Evolutionary conservation across 92 coral and sea anemone genomes (phyloP), one percentile per base, ranked within the genome.

Genomic region (Palythoa grandis): DNA sequence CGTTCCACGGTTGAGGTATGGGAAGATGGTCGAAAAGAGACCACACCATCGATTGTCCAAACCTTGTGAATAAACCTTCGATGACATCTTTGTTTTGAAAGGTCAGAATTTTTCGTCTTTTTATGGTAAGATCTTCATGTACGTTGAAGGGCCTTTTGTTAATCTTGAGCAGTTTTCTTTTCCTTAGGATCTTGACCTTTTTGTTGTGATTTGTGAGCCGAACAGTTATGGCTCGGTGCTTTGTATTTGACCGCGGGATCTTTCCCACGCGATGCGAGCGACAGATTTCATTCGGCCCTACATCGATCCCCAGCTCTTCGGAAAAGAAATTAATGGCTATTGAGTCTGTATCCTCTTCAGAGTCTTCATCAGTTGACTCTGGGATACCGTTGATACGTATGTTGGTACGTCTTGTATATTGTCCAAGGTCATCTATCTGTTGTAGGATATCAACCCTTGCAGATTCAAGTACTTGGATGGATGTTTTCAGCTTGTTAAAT

Each of bases 381-480:
- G 82, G 79, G 39, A 87, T 74, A 20, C 90, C 87, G 22, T 82
- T 70, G 39, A 87, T 87, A 76, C 90, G 78, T 52, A 82, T 19
- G 47, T 87, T 87, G 6, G 90, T 87, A 52, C 87, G 14, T 53
- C 83, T 52, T 11, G 83, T 85, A 66, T 74, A 73, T 40, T 85
- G 83, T 67, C 74, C 83, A 52, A 85, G 82, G 52, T 74, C 88
- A 37, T 85, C 82, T 14, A 57, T 63, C 37, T 54, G 70, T 11
- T 83, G 65, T 8, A 29, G 50, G 23, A 35, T 47, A 13, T 83
- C 61, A 65, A 48, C 37, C 68, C 23, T 74, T 48, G 47, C 16
- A 63, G 71, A 75, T 82, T 66, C 75, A 40, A 83, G 77, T 60
- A 60, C 67, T 20, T 63, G 69, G 69, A 63, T 63, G 0, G 69